Evolutionary conservation across 2,797 vertebrate genomes (phyloP).

Genomic region (Spheniscus humboldti): DNA sequence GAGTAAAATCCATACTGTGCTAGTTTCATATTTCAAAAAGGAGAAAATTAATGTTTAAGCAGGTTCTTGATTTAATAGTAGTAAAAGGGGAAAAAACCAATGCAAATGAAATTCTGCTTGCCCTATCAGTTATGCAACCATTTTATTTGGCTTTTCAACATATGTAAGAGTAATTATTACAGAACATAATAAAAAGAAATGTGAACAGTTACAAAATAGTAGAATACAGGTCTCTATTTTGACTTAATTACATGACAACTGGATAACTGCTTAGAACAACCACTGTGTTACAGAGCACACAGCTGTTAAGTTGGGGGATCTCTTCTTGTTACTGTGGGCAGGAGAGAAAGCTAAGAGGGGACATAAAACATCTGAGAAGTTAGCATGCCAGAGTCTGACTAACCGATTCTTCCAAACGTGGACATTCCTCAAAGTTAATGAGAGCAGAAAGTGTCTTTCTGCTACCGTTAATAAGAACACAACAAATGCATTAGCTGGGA

Average conservation of each 20-base stretch:
- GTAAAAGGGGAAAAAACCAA: background rate
- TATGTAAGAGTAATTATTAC: background rate
- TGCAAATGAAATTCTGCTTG: background rate
- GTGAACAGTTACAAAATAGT: background rate
- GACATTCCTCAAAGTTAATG: background rate
- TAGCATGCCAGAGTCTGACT: background rate
- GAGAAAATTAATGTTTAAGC: constrained; percentile 43
- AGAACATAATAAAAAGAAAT: background rate
- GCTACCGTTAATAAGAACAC: background rate
- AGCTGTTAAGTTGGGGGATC: background rate
- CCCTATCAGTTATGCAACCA: background rate
- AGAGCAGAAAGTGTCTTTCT: background rate
- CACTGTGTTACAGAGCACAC: background rate
- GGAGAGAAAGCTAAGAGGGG: background rate
- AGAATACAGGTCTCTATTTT: background rate
- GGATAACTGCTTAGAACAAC: background rate
- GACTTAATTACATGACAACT: background rate
- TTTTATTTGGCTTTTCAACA: background rate
- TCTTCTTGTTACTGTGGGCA: background rate
- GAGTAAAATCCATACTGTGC: constrained; percentile 59
- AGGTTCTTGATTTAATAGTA: background rate
- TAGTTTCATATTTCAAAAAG: constrained; percentile 57
- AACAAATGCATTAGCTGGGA: background rate
- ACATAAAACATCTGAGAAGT: background rate
- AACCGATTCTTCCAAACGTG: background rate